Conservation (phyloP, 1,140 invertebrate genomes). For the Leptopilina boulardi region DNA sequence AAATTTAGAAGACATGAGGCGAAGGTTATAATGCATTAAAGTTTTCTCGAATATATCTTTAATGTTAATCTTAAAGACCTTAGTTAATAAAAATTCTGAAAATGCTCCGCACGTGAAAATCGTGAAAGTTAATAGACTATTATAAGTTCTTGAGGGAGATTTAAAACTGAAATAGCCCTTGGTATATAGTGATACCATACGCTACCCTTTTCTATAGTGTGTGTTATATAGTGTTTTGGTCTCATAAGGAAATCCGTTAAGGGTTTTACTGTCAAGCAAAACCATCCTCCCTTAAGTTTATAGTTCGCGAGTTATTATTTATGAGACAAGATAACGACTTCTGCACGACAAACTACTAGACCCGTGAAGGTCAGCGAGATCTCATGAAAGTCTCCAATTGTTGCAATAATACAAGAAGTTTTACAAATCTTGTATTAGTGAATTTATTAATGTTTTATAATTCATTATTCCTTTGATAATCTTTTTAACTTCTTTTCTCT, state of each 20-base stretch:
- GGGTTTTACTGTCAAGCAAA: conserved; percentile 26
- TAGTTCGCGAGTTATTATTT: conserved; percentile 30
- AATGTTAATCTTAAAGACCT: background rate
- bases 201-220: background rate
- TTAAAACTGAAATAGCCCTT: background rate
- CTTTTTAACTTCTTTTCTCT: too few species aligned
- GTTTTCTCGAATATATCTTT: background rate
- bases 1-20: background rate
- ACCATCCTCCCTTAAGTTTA: conserved; percentile 3
- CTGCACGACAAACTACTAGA: conserved; percentile 12
- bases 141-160: background rate
- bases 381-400: conserved; percentile 6
- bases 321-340: conserved; percentile 27
- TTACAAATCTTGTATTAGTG: background rate
- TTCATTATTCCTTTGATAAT: background rate
- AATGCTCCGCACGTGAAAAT: conserved; percentile 10
- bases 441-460: background rate
- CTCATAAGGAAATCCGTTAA: conserved; percentile 24
- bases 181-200: background rate
- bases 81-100: background rate
- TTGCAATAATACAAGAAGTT: background rate
- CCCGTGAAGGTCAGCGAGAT: background rate
- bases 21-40: conserved; percentile 15
- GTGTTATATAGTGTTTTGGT: background rate
- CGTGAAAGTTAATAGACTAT: conserved; percentile 20